Conservation (phyloP, 2,113 vertebrate species). For the Tor tambroides region DNA sequence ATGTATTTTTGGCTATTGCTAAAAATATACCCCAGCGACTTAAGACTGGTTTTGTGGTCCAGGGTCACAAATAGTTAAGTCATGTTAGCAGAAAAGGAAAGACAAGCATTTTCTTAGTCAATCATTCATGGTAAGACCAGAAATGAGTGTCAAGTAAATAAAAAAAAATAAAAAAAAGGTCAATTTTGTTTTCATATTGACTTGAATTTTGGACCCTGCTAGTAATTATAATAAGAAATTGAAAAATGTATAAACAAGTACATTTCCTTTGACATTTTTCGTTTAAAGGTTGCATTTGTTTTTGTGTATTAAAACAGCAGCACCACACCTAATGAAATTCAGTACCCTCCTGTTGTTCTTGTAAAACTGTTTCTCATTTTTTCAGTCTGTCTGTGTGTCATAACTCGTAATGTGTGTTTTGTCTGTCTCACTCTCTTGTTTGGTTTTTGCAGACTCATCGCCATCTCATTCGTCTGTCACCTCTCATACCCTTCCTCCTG, state of each 20-base stretch:
- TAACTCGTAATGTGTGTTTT: conserved; percentile 26
- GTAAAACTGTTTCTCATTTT: conserved; percentile 23
- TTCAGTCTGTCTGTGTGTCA: background rate
- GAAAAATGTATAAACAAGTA: background rate
- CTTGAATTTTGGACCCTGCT: background rate
- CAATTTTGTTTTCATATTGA: background rate
- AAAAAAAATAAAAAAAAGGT: background rate
- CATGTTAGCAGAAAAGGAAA: background rate
- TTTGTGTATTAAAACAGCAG: background rate
- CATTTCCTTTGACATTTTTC: background rate
- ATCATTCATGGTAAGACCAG: background rate
- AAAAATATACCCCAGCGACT: too few relatives aligned
- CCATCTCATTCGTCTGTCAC: conserved; percentile 89
- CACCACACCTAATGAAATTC: background rate
- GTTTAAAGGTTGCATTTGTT: background rate
- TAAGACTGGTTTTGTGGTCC: too few relatives aligned
- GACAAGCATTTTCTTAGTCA: background rate
- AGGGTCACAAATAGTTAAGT: background rate
- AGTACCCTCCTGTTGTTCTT: conserved; percentile 3
- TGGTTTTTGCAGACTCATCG: conserved; percentile 92
- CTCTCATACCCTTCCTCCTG: conserved; percentile 80
- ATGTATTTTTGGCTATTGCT: too few relatives aligned
- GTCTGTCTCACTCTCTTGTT: conserved; percentile 52
- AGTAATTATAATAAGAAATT: background rate
- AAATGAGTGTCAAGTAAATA: background rate